Evolutionary conservation across 1,140 invertebrate species (phyloP).

Genomic region (Physella acuta): DNA sequence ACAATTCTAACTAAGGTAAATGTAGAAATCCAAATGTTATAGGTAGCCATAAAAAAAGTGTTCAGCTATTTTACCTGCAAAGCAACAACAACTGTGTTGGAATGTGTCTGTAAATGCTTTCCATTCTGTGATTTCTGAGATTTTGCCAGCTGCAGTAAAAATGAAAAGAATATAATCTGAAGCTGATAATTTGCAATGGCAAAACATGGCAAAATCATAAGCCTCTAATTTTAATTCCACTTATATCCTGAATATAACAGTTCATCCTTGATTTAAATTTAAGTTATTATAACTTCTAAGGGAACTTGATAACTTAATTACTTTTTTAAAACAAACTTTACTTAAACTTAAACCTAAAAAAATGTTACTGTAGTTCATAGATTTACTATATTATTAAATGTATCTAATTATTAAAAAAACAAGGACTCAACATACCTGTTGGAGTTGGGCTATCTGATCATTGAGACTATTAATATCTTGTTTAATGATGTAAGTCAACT

Average conservation of each 20-base stretch:
- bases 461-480: slow-evolving; percentile 92
- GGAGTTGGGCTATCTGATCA: slow-evolving; percentile 83
- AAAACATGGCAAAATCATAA: no score
- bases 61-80: slow-evolving; percentile 47
- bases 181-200: no score
- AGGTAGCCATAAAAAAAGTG: neutral
- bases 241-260: no score
- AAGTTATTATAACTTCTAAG: no score
- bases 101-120: slow-evolving; percentile 88
- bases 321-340: no score
- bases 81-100: slow-evolving; percentile 81
- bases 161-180: neutral
- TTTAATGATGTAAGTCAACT: slow-evolving; percentile 96
- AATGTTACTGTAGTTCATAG: no score
- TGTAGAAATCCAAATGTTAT: neutral
- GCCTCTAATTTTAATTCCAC: no score
- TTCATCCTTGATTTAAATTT: no score
- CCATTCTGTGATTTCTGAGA: slow-evolving; percentile 64
- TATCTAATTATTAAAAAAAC: neutral
- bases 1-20: neutral
- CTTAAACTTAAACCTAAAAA: no score
- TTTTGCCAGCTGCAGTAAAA: slow-evolving; percentile 51
- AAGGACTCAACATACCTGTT: slow-evolving; percentile 48
- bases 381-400: neutral
- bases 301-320: no score